A percentile compares a stretch with the other conserved stretches of the same genome.
Evolutionary conservation across 2,113 vertebrate genomes (phyloP).

Genomic region (Platycercus adscitus): DNA sequence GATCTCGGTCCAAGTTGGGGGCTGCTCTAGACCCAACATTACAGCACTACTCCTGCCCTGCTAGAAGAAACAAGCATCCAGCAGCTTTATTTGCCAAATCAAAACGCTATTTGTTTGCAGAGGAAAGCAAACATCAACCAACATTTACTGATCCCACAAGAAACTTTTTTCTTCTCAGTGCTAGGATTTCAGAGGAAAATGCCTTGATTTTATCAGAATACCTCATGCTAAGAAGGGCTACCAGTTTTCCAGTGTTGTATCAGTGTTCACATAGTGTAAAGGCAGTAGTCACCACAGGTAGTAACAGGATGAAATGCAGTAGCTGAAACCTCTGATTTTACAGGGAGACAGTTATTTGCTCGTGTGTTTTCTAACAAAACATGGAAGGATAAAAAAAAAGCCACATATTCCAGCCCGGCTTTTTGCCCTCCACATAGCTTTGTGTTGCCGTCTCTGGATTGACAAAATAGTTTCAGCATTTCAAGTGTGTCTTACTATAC

Average conservation of each 20-base stretch:
- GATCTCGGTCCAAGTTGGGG: background rate
- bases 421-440: constrained; percentile 28
- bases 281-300: background rate
- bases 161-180: background rate
- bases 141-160: background rate
- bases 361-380: background rate
- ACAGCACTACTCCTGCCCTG: background rate
- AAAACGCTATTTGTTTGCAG: background rate
- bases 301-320: background rate
- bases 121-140: background rate
- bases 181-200: background rate
- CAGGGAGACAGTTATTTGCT: background rate
- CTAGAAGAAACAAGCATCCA: background rate
- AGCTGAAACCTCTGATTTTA: background rate
- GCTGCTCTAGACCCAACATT: background rate
- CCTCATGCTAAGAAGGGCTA: background rate
- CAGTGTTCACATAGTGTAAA: background rate
- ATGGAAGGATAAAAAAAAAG: background rate
- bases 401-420: background rate
- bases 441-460: background rate
- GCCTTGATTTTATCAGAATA: background rate
- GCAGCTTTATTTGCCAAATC: background rate
- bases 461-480: constrained; percentile 20
- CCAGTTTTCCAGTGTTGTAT: background rate
- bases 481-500: background rate